These are phyloP conservation scores for Ptilodon capucinus DNA, from an alignment of 2,888 invertebrate species.

Conservation along the genomic window DNA sequence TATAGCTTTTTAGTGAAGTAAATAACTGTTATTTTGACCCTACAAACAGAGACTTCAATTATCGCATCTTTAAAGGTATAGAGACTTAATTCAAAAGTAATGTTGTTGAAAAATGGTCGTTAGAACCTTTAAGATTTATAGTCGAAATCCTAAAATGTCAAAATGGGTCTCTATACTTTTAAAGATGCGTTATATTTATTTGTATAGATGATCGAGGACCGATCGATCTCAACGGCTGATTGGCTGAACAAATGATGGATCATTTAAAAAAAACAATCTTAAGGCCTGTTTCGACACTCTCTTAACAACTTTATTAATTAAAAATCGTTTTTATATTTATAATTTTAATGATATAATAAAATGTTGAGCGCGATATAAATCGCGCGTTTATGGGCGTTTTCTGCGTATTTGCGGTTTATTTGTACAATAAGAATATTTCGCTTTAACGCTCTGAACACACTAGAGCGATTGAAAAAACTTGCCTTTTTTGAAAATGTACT, in stretches of 20 bases:
- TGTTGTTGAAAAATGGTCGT: too few relatives aligned
- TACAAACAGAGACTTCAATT: too few relatives aligned
- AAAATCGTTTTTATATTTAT: not conserved
- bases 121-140: too few relatives aligned
- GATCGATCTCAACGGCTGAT: not conserved
- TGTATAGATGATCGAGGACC: not conserved
- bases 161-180: too few relatives aligned
- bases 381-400: not conserved
- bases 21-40: too few relatives aligned
- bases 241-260: not conserved
- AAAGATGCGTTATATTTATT: not conserved
- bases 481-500: too few relatives aligned
- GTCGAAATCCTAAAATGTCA: not conserved
- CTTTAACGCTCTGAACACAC: too few relatives aligned
- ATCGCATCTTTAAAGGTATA: too few relatives aligned
- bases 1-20: too few relatives aligned
- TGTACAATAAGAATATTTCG: not conserved
- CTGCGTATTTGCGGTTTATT: not conserved
- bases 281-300: not conserved
- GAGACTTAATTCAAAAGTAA: too few relatives aligned
- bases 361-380: not conserved
- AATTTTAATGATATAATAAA: not conserved
- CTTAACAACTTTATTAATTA: not conserved
- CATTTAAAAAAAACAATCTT: not conserved
- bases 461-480: too few relatives aligned